Base-by-base conservation (phyloP, 2,888 invertebrate species). In the Dasypolia templi region DNA sequence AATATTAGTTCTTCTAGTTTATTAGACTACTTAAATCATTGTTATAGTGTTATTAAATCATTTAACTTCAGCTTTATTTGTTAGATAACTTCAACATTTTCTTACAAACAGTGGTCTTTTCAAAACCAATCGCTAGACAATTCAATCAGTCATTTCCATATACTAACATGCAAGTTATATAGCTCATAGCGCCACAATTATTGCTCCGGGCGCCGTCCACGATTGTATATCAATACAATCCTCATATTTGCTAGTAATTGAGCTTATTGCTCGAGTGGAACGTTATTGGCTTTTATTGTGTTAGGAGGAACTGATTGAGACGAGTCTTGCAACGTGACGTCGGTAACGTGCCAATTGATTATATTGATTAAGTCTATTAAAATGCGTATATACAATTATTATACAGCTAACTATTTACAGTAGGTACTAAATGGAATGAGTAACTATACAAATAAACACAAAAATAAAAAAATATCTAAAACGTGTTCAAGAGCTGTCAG, bases 201-300 rank as follows among this genome's bases (percentile, higher is more conserved):
- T 93, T 94, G 93, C 89, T 87, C 82, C 88, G 88, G 95, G 94
- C 94, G 95, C 94, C 94, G 89, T 82, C 83, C 79, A 83, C 90
- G 90, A 94, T 94, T 94, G 94, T 94, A 94, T 95, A 93, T 94
- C 94, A 94, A 95, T 95, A 93, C 89, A 87, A 89, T 88, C 86
- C 85, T 89, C 87, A 85, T 90, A 92, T 92, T 91, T 90, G 88
- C 82, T 82, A 86, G 92, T 95, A 94, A 95, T 94, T 94, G 95
- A 92, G 90, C 93, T 90, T 91, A 93, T 93, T 94, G 94, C 84
- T 83, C 68, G 42, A 65, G 80, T 44, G 82, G 86, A 74, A 79
- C 88, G 85, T 90, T 92, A 93, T 94, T 94, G 93, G 90, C 86
- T 88, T 91, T 94, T 94, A 94, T 95, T 94, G 89, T 89, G 91